Conservation (phyloP, 2,888 invertebrate species). For the Drosophila algonquin region DNA sequence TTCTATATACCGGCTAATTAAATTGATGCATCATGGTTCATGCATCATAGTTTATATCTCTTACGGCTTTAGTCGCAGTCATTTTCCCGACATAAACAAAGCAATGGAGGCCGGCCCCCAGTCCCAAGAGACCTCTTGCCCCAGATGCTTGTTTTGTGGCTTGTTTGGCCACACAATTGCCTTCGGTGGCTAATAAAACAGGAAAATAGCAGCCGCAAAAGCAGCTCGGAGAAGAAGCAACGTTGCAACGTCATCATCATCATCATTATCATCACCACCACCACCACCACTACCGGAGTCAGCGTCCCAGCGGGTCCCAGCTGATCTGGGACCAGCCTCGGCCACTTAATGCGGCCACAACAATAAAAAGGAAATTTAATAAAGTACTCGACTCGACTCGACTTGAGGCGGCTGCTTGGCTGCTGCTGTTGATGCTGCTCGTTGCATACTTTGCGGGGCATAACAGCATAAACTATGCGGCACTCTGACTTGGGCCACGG, state of each 20-base stretch:
- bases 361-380: slow-evolving; percentile 73
- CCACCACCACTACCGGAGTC: slow-evolving; percentile 13
- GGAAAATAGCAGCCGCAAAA: slow-evolving; percentile 23
- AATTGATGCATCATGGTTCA: slow-evolving; percentile 17
- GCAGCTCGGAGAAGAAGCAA: slow-evolving; percentile 14
- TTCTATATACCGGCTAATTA: slow-evolving; percentile 29
- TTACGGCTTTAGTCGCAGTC: slow-evolving; percentile 49
- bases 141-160: slow-evolving; percentile 49
- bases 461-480: slow-evolving; percentile 71
- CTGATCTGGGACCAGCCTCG: slow-evolving; percentile 46
- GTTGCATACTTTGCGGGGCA: slow-evolving; percentile 75
- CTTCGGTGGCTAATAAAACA: slow-evolving; percentile 68
- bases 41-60: slow-evolving; percentile 11
- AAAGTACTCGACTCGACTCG: slow-evolving; percentile 54
- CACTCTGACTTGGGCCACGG: slow-evolving; percentile 29
- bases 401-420: background rate
- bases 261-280: slow-evolving; percentile 40
- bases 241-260: slow-evolving; percentile 38
- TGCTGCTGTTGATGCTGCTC: slow-evolving; percentile 24
- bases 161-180: slow-evolving; percentile 61
- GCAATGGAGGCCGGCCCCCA: slow-evolving; percentile 31
- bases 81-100: slow-evolving; percentile 51
- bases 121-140: slow-evolving; percentile 31
- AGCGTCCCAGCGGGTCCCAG: slow-evolving; percentile 26
- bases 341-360: slow-evolving; percentile 74